Evolutionary conservation across 1,140 invertebrate species (phyloP).

Genomic region (Pseudomyrmex dendroicus): DNA sequence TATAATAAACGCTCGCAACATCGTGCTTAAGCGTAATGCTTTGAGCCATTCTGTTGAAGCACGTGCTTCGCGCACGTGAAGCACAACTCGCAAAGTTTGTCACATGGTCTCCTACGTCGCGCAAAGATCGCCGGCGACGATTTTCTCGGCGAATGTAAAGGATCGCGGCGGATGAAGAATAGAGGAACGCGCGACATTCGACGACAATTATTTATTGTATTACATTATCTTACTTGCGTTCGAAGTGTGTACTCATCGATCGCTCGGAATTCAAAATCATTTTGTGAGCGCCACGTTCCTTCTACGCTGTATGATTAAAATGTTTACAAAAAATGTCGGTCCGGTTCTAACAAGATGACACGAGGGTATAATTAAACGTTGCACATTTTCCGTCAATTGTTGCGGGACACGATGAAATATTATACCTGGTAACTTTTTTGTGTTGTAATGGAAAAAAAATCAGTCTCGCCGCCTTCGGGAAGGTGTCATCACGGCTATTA

Average conservation of each 20-base stretch:
- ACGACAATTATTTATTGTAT: slow-evolving; percentile 7
- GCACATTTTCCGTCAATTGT: slow-evolving; percentile 51
- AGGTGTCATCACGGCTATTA: slow-evolving; percentile 32
- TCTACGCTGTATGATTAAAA: not conserved
- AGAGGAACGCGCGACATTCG: not conserved
- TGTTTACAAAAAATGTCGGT: not conserved
- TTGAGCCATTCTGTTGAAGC: slow-evolving; percentile 22
- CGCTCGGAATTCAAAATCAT: not conserved
- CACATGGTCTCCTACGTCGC: slow-evolving; percentile 16
- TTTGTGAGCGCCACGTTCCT: not conserved
- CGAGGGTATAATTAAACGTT: slow-evolving; percentile 51
- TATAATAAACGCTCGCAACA: slow-evolving; percentile 79
- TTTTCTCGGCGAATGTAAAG: slow-evolving; percentile 6
- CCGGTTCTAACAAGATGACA: not conserved
- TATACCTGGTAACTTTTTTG: slow-evolving; percentile 59
- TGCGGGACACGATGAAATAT: slow-evolving; percentile 62
- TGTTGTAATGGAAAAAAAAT: not conserved
- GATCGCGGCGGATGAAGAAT: not conserved
- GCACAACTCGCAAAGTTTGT: slow-evolving; percentile 4
- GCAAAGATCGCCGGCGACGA: slow-evolving; percentile 12
- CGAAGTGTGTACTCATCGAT: not conserved
- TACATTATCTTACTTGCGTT: not conserved
- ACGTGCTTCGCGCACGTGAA: not conserved
- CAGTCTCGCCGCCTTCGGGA: slow-evolving; percentile 14
- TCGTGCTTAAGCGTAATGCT: slow-evolving; percentile 74